Evolutionary conservation across 1,140 invertebrate species (phyloP).

Genomic region (Tyrophagus putrescentiae): DNA sequence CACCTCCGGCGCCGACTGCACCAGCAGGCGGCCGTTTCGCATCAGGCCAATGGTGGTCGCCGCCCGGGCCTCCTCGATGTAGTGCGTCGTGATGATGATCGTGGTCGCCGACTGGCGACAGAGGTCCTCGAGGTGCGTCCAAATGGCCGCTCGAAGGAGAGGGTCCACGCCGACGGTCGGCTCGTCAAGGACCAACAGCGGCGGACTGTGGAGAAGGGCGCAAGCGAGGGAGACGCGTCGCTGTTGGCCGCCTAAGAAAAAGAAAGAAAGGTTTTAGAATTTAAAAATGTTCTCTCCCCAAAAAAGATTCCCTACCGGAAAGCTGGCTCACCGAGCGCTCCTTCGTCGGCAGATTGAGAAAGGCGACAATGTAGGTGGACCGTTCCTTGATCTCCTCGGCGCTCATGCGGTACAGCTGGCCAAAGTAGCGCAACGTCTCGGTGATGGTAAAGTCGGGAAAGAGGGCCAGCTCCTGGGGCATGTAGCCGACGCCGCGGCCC

Average conservation of each 20-base stretch:
- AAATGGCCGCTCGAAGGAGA: constrained; percentile 68
- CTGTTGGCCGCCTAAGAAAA: constrained; percentile 79
- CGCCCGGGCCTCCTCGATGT: constrained; percentile 35
- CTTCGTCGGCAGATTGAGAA: too few species aligned
- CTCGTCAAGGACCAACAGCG: constrained; percentile 59
- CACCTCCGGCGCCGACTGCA: constrained; percentile 31
- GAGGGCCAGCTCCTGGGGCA: constrained; percentile 76
- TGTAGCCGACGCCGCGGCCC: constrained; percentile 63
- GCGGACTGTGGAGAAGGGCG: constrained; percentile 77
- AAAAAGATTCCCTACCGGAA: too few species aligned
- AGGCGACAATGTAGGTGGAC: too few species aligned
- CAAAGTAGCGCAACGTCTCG: constrained; percentile 89
- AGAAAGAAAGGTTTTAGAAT: constrained; percentile 49
- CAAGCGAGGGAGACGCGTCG: constrained; percentile 78
- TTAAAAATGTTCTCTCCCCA: too few species aligned
- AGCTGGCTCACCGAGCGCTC: too few species aligned
- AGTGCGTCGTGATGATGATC: constrained; percentile 37
- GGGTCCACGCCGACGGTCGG: constrained; percentile 85
- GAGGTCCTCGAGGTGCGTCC: constrained; percentile 70
- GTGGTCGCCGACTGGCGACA: constrained; percentile 43
- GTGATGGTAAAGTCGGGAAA: constrained; percentile 84
- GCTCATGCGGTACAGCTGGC: constrained; percentile 78
- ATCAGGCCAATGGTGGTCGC: constrained; percentile 34
- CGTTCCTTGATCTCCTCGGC: too few species aligned
- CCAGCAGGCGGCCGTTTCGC: constrained; percentile 33